Evolutionary conservation across 1,140 invertebrate genomes (phyloP).

Genomic region (Drosophila tsacasi): DNA sequence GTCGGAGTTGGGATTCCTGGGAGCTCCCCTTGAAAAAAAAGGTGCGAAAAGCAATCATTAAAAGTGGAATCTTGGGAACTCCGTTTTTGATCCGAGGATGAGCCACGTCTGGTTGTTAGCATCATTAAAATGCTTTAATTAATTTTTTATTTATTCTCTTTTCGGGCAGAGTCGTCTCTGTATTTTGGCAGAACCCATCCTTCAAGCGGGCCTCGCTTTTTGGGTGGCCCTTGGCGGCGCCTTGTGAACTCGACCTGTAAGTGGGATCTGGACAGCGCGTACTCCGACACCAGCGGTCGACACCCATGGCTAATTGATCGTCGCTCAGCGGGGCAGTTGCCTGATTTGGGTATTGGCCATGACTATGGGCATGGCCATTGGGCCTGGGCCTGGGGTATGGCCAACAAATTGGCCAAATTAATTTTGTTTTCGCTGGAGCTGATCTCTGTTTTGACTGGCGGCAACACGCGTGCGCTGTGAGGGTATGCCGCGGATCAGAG

Average conservation of each 20-base stretch:
- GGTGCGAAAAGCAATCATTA: constrained; percentile 81
- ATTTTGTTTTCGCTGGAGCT: constrained; percentile 52
- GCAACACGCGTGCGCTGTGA: constrained; percentile 58
- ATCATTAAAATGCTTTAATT: constrained; percentile 82
- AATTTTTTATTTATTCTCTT: constrained; percentile 60
- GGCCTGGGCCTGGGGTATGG: constrained; percentile 11
- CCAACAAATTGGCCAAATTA: constrained; percentile 80
- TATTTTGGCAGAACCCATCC: constrained; percentile 62
- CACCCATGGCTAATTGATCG: constrained; percentile 80
- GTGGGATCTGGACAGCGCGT: constrained; percentile 57
- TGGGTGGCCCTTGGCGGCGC: constrained; percentile 78
- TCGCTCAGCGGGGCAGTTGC: constrained; percentile 59
- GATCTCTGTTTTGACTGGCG: constrained; percentile 65
- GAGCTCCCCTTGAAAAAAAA: constrained; percentile 27
- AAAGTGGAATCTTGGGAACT: constrained; percentile 25
- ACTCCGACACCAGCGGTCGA: constrained; percentile 43
- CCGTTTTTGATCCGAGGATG: constrained; percentile 11
- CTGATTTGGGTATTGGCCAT: constrained; percentile 70
- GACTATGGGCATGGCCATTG: constrained; percentile 3
- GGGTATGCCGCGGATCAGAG: constrained; percentile 24
- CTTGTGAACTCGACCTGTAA: constrained; percentile 66
- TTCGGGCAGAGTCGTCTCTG: neutral
- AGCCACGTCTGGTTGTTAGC: constrained; percentile 37
- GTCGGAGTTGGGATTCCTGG: neutral
- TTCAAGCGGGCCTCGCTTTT: constrained; percentile 52